Base-by-base conservation (phyloP, 2,113 vertebrate species). In the Chaenogobius annularis region DNA sequence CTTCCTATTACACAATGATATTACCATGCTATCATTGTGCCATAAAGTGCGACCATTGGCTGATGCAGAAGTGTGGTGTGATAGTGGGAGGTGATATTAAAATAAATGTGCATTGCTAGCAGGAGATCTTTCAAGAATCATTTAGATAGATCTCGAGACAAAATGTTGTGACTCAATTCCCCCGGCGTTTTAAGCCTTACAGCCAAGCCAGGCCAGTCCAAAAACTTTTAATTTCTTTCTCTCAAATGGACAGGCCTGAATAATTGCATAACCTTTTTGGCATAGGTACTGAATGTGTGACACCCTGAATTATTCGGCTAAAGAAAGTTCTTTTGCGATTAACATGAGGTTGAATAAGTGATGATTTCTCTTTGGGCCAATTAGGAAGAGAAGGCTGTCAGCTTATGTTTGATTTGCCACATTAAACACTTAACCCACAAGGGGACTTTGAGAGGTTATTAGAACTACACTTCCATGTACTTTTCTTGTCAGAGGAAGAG, bases 361-460 rank as follows among this genome's bases (percentile, higher is more conserved):
- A 78, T 54, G 26, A 66, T 37, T 68, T 23, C 61, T 70, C 11
- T 47, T 15, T 37, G 20, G 19, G 20, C 69, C 65, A 68, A 62
- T 31, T 71, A 69, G 68, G 72, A 73, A 67, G 71, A 68, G 69
- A 43, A 23, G 31, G 68, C 47, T 80, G 85, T 81, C 85, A 63
- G 72, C 72, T 61, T 69, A n/a, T 2, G 35, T 80, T 76, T 74
- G 83, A 76, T 73, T 76, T 73, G 69, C 70, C 75, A 78, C 82
- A 85, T 88, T 88, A 86, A 85, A 55, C 71, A 77, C 77, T 71
- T 83, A 88, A 84, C 87, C 84, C 85, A 75, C 17, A 73, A 65
- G 84, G 82, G 48, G 70, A 65, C 69, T 83, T 70, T 68, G 58
- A 72, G 81, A 68, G 76, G 68, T 75, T 83, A 82, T 88, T 87